phyloP scores from a whole-genome alignment of 2,113 vertebrate species.

The Galemys pyrenaicus region DNA sequence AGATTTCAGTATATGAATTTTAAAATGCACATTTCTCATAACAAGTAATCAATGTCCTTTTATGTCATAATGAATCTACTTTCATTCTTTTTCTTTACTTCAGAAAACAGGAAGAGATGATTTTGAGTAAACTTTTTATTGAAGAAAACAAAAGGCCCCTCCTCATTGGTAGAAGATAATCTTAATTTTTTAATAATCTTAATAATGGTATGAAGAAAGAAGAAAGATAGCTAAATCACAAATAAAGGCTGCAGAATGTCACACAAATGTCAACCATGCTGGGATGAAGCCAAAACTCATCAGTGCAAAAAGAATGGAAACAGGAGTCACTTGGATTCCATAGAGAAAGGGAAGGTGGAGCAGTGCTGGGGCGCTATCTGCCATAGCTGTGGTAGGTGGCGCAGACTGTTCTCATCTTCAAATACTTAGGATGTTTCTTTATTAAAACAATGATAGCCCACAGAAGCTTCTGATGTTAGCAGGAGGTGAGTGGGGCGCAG shows the following conservation, averaged over 20 bases:
- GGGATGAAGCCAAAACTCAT: constrained; percentile 71
- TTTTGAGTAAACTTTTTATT: constrained; percentile 73
- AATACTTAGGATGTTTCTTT: constrained; percentile 69
- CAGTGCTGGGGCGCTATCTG: not conserved
- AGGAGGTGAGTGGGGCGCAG: not conserved
- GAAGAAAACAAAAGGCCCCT: constrained; percentile 65
- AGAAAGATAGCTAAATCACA: constrained; percentile 65
- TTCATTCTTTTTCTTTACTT: constrained; percentile 37
- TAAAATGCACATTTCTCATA: not conserved
- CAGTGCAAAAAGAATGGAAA: constrained; percentile 26
- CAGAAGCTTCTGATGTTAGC: not conserved
- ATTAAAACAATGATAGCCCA: not conserved
- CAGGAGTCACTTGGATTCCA: constrained; percentile 5
- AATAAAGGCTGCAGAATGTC: constrained; percentile 64
- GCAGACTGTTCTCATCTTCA: constrained; percentile 60
- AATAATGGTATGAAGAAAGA: constrained; percentile 60
- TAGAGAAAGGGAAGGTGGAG: constrained; percentile 32
- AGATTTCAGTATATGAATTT: constrained; percentile 7
- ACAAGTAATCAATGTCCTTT: constrained; percentile 17
- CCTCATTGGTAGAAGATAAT: constrained; percentile 65
- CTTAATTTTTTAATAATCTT: not conserved
- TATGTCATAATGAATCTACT: not conserved
- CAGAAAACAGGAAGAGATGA: constrained; percentile 46
- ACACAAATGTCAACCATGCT: constrained; percentile 31
- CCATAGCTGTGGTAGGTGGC: constrained; percentile 12